A percentile compares a stretch with the other conserved stretches of the same genome.
Evolutionary conservation across 1,140 invertebrate species (phyloP).

Genomic region (Idris sp.): DNA sequence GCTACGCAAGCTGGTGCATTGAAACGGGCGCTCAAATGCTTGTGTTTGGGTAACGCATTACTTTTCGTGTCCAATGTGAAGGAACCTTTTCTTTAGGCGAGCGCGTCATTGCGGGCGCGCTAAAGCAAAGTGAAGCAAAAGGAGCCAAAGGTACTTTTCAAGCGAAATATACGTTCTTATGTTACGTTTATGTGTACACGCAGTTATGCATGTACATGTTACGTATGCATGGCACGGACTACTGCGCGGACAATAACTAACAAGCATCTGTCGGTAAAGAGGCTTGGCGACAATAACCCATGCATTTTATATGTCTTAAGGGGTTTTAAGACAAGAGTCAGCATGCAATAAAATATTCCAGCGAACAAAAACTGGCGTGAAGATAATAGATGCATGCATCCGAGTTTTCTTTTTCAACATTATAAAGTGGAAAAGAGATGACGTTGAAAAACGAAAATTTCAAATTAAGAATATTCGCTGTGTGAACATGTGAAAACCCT

Average conservation of each 20-base stretch:
- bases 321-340: constrained; percentile 44
- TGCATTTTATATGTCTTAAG: constrained; percentile 69
- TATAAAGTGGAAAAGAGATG: background rate
- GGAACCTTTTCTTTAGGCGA: constrained; percentile 47
- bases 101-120: constrained; percentile 45
- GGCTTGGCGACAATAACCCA: constrained; percentile 71
- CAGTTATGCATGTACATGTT: too few relatives aligned
- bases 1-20: too few relatives aligned
- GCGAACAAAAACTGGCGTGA: constrained; percentile 31
- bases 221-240: constrained; percentile 55
- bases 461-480: too few relatives aligned
- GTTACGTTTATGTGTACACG: too few relatives aligned
- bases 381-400: constrained; percentile 41
- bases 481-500: too few relatives aligned
- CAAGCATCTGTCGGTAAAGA: constrained; percentile 69
- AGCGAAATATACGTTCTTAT: constrained; percentile 43
- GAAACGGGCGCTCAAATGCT: too few relatives aligned
- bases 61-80: too few relatives aligned
- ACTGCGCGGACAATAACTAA: constrained; percentile 66
- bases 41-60: too few relatives aligned
- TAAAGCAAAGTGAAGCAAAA: constrained; percentile 50
- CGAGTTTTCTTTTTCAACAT: constrained; percentile 9
- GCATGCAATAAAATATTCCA: constrained; percentile 45
- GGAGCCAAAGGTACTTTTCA: constrained; percentile 51
- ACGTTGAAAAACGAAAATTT: constrained; percentile 16